phyloP scores from a whole-genome alignment of 2,797 vertebrate species.

The Rhinoraja longicauda region DNA sequence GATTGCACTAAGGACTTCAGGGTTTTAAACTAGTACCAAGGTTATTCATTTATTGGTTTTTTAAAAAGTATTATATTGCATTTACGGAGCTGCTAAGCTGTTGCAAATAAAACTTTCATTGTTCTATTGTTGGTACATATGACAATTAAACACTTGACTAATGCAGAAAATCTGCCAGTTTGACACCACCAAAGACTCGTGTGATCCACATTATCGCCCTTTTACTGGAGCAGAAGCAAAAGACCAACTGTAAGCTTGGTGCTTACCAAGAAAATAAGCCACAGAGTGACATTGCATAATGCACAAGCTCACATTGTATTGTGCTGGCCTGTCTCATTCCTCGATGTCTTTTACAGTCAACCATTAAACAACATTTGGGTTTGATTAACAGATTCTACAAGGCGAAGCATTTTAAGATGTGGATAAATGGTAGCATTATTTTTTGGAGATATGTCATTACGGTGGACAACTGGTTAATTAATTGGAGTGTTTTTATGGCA shows the following conservation, averaged over 20 bases:
- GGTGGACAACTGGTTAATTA: background rate
- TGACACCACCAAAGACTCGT: too few species aligned
- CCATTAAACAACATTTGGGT: background rate
- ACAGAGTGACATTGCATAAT: background rate
- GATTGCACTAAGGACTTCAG: too few species aligned
- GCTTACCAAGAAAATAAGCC: background rate
- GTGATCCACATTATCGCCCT: too few species aligned
- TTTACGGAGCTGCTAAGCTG: too few species aligned
- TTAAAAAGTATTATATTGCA: too few species aligned
- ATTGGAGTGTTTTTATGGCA: background rate
- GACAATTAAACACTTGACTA: too few species aligned
- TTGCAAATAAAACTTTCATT: too few species aligned
- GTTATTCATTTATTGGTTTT: too few species aligned
- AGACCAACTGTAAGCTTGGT: background rate
- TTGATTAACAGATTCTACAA: background rate
- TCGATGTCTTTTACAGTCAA: background rate
- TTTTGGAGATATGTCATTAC: background rate
- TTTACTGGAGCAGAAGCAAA: background rate
- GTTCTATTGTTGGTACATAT: too few species aligned
- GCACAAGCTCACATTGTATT: background rate
- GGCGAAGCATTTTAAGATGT: background rate
- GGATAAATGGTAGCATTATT: background rate
- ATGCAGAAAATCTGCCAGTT: too few species aligned
- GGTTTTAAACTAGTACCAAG: too few species aligned
- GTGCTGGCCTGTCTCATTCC: background rate